phyloP scores from a whole-genome alignment of 2,888 invertebrate genomes.

The Marronus borbonicus region DNA sequence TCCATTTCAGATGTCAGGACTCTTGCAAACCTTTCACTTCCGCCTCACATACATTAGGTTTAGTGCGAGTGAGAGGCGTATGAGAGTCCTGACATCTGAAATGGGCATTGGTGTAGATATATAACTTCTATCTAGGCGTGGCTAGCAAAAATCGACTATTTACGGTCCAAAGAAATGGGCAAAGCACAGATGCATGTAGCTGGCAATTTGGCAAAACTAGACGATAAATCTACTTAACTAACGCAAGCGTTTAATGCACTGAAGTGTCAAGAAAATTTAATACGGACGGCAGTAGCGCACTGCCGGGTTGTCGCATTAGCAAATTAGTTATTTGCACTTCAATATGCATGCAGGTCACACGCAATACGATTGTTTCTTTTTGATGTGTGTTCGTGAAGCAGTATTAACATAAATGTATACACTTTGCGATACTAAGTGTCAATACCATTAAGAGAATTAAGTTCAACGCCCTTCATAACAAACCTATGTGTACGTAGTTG shows the following conservation, averaged over 20 bases:
- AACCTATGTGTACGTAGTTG: slow-evolving; percentile 1
- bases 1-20: too few species aligned
- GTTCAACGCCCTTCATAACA: slow-evolving; percentile 33
- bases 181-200: background rate
- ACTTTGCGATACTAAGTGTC: slow-evolving; percentile 46
- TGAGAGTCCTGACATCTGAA: too few species aligned
- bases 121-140: background rate
- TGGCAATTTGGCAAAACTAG: slow-evolving; percentile 27
- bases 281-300: background rate
- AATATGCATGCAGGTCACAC: slow-evolving; percentile 24
- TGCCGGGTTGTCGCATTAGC: slow-evolving; percentile 21
- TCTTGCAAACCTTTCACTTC: too few species aligned
- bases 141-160: slow-evolving; percentile 5
- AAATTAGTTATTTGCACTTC: slow-evolving; percentile 38
- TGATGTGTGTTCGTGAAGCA: slow-evolving; percentile 20
- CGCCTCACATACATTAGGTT: too few species aligned
- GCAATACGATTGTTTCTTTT: slow-evolving; percentile 34
- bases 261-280: slow-evolving; percentile 12
- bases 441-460: slow-evolving; percentile 44
- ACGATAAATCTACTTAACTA: slow-evolving; percentile 23
- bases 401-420: slow-evolving; percentile 41
- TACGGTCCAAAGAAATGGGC: background rate
- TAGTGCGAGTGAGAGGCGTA: too few species aligned
- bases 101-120: too few species aligned
- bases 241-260: background rate